These are phyloP conservation scores for Formica exsecta DNA, from an alignment of 1,140 invertebrate genomes.

Conservation along the genomic window DNA sequence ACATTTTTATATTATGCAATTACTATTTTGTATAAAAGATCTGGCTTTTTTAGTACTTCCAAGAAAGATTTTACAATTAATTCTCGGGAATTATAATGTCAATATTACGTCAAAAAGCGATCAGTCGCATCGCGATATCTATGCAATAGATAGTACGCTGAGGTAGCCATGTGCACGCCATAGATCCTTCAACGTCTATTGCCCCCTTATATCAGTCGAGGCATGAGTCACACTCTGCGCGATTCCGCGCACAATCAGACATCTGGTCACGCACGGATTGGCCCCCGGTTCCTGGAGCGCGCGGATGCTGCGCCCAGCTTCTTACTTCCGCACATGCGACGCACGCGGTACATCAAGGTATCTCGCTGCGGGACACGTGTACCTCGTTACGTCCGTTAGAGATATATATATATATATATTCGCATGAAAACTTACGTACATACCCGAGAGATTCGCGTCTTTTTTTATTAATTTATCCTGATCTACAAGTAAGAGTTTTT, in stretches of 20 bases:
- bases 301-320: constrained; percentile 46
- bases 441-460: not conserved
- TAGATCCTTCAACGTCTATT: constrained; percentile 30
- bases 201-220: constrained; percentile 55
- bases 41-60: not conserved
- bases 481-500: not conserved
- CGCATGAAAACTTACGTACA: not conserved
- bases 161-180: constrained; percentile 15
- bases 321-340: constrained; percentile 60
- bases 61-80: not conserved
- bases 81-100: too few relatives aligned
- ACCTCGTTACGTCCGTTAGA: constrained; percentile 18
- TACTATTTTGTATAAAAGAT: not conserved
- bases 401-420: not conserved
- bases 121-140: constrained; percentile 14
- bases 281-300: constrained; percentile 53
- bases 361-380: constrained; percentile 40
- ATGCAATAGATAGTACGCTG: not conserved
- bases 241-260: constrained; percentile 77
- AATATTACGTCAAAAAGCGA: not conserved
- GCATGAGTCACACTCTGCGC: constrained; percentile 79
- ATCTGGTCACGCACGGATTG: constrained; percentile 78
- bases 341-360: constrained; percentile 13
- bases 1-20: not conserved
- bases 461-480: not conserved